Evolutionary conservation across 2,113 vertebrate species (phyloP).

Genomic region (Seriola aureovittata): DNA sequence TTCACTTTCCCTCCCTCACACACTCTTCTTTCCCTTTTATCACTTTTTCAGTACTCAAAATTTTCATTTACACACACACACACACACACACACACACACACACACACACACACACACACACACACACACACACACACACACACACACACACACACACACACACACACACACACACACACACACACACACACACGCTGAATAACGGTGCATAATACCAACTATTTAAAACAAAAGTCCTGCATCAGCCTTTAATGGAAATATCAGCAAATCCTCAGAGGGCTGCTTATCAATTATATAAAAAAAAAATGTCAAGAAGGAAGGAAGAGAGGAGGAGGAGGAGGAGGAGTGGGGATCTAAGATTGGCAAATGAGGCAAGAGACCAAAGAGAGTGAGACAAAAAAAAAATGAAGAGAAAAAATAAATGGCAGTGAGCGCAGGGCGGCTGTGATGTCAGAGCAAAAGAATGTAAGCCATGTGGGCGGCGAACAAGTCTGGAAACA

Average conservation of each 20-base stretch:
- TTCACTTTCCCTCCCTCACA: not conserved
- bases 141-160: not conserved
- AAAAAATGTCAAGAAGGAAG: not conserved
- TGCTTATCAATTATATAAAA: no score
- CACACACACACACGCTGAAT: not conserved
- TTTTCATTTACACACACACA: no score
- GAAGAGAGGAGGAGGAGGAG: not conserved
- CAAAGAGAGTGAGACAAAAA: slow-evolving; percentile 10
- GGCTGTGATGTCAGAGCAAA: slow-evolving; percentile 76
- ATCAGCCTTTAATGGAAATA: not conserved
- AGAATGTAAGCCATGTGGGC: slow-evolving; percentile 79
- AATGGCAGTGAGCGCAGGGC: slow-evolving; percentile 42
- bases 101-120: no score
- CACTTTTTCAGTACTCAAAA: not conserved
- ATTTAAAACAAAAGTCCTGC: not conserved
- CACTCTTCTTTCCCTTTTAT: not conserved
- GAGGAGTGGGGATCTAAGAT: not conserved
- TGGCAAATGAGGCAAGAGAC: not conserved
- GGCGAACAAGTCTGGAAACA: slow-evolving; percentile 52
- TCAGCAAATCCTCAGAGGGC: no score
- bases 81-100: not conserved
- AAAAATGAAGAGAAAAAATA: slow-evolving; percentile 32
- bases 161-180: no score
- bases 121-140: not conserved
- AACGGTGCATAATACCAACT: not conserved